These are phyloP conservation scores for Poeciliopsis gracilis DNA, from an alignment of 2,797 vertebrate species.

Conservation along the genomic window DNA sequence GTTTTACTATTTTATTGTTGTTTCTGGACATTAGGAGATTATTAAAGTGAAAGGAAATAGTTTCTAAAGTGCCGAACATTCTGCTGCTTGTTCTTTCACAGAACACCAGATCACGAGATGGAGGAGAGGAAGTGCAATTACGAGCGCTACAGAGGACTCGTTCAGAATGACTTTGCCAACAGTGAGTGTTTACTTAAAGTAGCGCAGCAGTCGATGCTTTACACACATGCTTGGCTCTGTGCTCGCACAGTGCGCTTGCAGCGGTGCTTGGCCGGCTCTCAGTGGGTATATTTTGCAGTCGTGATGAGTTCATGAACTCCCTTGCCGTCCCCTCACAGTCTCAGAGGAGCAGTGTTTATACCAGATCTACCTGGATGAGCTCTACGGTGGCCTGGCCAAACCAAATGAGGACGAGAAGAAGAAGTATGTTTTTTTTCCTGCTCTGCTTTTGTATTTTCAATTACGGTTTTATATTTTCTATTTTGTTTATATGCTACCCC, in stretches of 20 bases:
- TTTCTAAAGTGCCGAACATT: conserved; percentile 7
- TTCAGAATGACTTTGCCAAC: conserved; percentile 97
- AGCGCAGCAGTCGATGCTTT: not conserved
- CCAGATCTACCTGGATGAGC: conserved; percentile 96
- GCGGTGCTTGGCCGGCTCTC: conserved; percentile 14
- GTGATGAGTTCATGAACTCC: conserved; percentile 34
- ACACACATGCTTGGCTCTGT: not conserved
- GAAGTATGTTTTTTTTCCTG: conserved; percentile 82
- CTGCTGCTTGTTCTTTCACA: conserved; percentile 55
- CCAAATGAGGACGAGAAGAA: conserved; percentile 98
- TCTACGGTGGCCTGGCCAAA: conserved; percentile 93
- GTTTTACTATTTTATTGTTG: not conserved
- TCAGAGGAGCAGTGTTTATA: conserved; percentile 98
- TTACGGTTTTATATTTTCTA: no score
- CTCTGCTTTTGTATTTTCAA: not conserved
- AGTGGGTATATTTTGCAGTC: conserved; percentile 46
- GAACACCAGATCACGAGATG: conserved; percentile 89
- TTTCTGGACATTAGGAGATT: not conserved
- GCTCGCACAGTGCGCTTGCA: not conserved
- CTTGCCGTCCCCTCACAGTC: conserved; percentile 78
- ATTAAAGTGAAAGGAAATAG: not conserved
- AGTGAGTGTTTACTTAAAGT: conserved; percentile 82
- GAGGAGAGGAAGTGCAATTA: conserved; percentile 97
- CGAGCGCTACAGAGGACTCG: conserved; percentile 93
- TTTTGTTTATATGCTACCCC: not conserved